Conservation (phyloP, 2,888 invertebrate species). For the Piscicola geometra region DNA sequence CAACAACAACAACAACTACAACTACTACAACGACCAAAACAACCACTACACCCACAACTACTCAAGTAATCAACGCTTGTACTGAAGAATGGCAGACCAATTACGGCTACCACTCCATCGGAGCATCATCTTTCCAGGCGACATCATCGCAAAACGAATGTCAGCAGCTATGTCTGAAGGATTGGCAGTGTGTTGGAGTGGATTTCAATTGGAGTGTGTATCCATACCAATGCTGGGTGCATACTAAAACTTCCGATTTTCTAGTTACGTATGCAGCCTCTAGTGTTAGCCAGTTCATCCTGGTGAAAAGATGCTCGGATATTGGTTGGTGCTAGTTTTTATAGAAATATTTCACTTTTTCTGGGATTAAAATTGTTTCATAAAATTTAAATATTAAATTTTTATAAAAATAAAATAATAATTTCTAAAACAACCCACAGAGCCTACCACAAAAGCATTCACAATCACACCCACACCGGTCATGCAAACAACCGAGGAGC, state of each 20-base stretch:
- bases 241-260: neutral
- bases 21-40: neutral
- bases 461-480: neutral
- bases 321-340: no score
- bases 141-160: neutral
- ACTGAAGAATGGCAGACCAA: slow-evolving; percentile 15
- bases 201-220: slow-evolving; percentile 4
- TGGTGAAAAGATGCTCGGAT: neutral
- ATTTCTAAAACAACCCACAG: neutral
- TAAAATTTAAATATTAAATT: neutral
- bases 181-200: neutral
- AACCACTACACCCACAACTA: no score
- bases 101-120: neutral
- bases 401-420: neutral
- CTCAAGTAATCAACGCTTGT: neutral
- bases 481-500: neutral
- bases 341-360: neutral
- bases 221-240: slow-evolving; percentile 25
- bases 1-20: slow-evolving; percentile 18
- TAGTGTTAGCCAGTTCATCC: neutral
- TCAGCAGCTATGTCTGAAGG: neutral
- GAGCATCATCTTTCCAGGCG: neutral
- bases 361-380: neutral
- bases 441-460: no score
- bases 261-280: neutral